These are phyloP conservation scores for Lepus timidus DNA, from an alignment of 2,113 vertebrate genomes.

Conservation along the genomic window DNA sequence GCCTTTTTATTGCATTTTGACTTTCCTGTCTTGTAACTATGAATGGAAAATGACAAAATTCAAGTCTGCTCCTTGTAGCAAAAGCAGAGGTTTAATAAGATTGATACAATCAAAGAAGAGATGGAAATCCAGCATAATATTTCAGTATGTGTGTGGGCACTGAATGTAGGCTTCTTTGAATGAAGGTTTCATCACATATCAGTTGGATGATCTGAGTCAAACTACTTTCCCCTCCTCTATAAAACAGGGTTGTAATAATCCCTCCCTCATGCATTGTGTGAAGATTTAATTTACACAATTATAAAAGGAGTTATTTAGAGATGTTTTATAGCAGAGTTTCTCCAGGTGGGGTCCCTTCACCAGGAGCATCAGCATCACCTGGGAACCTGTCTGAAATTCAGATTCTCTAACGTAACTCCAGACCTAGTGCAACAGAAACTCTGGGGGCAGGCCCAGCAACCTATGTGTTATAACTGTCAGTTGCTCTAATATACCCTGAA, in stretches of 20 bases:
- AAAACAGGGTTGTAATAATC: slow-evolving; percentile 7
- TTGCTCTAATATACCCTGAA: neutral
- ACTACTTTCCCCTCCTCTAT: neutral
- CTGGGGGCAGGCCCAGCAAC: neutral
- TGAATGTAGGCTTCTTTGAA: neutral
- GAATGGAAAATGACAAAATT: neutral
- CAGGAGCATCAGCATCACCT: neutral
- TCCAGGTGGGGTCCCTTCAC: neutral
- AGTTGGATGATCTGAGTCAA: neutral
- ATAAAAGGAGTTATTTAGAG: neutral
- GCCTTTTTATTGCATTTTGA: slow-evolving; percentile 18
- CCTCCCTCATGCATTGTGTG: neutral
- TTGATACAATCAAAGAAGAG: slow-evolving; percentile 3
- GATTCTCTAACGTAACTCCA: neutral
- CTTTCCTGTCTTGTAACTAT: neutral
- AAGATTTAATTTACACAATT: neutral
- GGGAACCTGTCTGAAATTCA: neutral
- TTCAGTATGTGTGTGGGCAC: neutral
- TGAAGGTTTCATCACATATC: neutral
- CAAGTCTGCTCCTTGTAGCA: neutral
- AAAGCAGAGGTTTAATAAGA: slow-evolving; percentile 47
- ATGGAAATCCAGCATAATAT: neutral
- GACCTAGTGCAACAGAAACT: neutral
- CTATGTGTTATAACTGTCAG: too few relatives aligned
- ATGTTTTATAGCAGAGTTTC: neutral